Evolutionary conservation across 2,888 invertebrate species (phyloP).

Genomic region (Metacarcinus magister): DNA sequence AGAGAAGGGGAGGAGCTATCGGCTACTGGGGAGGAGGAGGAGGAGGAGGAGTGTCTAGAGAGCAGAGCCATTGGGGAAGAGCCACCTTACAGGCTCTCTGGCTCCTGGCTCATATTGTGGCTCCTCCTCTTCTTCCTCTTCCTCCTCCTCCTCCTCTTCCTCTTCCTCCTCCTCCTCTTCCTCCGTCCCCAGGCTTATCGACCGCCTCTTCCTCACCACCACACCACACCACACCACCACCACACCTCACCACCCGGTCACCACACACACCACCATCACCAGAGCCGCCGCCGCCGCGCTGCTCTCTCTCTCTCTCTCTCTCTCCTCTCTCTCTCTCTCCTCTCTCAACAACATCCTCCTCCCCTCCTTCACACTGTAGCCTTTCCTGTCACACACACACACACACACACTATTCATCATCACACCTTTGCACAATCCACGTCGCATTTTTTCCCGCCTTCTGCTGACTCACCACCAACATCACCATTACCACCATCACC

Average conservation of each 20-base stretch:
- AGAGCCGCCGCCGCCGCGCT: neutral
- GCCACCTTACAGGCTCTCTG: constrained; percentile 33
- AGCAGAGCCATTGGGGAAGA: neutral
- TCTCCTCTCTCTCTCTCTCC: neutral
- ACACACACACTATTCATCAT: too few species aligned
- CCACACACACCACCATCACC: constrained; percentile 27
- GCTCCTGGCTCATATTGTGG: neutral
- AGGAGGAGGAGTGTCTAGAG: neutral
- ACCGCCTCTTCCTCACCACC: constrained; percentile 37
- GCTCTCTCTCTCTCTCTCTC: constrained; percentile 22
- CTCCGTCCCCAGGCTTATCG: neutral
- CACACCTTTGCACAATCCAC: too few species aligned
- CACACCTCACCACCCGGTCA: neutral
- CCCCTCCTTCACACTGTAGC: too few species aligned
- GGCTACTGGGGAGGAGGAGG: neutral
- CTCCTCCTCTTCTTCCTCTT: neutral
- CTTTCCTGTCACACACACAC: too few species aligned
- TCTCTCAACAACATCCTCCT: neutral
- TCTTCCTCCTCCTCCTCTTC: neutral
- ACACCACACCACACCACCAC: constrained; percentile 26
- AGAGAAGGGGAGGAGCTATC: constrained; percentile 45
- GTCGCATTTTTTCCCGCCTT: too few species aligned
- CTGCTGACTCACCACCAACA: neutral
- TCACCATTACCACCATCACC: neutral
- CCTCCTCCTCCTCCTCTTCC: neutral